These are phyloP conservation scores for Aphodius granarius DNA, from an alignment of 2,888 invertebrate genomes.

Conservation along the genomic window DNA sequence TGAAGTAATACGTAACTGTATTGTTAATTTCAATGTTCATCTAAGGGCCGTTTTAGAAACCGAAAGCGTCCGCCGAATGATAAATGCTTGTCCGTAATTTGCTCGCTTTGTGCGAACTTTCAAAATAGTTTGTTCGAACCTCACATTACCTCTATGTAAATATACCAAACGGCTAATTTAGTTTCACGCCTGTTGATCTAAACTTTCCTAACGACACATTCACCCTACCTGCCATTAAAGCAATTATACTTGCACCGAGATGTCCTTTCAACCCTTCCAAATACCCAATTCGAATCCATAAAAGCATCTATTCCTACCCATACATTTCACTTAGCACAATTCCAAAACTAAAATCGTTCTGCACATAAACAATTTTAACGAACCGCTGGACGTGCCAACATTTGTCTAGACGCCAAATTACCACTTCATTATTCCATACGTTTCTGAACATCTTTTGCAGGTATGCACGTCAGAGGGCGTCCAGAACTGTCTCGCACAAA, in stretches of 20 bases:
- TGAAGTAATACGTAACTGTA: neutral
- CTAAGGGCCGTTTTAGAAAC: conserved; percentile 15
- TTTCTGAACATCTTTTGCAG: neutral
- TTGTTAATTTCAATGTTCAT: neutral
- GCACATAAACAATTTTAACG: too few relatives aligned
- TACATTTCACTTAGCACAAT: too few relatives aligned
- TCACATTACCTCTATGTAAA: conserved; percentile 31
- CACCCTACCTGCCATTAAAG: too few relatives aligned
- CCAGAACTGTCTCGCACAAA: too few relatives aligned
- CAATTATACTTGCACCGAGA: too few relatives aligned
- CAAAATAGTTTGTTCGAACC: conserved; percentile 29
- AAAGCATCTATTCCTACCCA: too few relatives aligned
- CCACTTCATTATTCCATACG: neutral
- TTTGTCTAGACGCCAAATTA: neutral
- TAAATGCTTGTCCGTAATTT: conserved; percentile 35
- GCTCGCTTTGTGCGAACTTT: conserved; percentile 33
- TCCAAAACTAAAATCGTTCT: too few relatives aligned
- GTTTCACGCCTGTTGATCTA: neutral
- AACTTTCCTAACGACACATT: neutral
- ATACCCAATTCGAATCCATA: too few relatives aligned
- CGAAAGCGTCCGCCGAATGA: conserved; percentile 25
- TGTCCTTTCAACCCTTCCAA: too few relatives aligned
- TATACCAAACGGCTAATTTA: conserved; percentile 30
- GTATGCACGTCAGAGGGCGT: too few relatives aligned
- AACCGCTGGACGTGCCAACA: too few relatives aligned